Evolutionary conservation across 2,888 invertebrate genomes (phyloP), one percentile per base, ranked within the genome.

Genomic region (Tenthredo scrophulariae): DNA sequence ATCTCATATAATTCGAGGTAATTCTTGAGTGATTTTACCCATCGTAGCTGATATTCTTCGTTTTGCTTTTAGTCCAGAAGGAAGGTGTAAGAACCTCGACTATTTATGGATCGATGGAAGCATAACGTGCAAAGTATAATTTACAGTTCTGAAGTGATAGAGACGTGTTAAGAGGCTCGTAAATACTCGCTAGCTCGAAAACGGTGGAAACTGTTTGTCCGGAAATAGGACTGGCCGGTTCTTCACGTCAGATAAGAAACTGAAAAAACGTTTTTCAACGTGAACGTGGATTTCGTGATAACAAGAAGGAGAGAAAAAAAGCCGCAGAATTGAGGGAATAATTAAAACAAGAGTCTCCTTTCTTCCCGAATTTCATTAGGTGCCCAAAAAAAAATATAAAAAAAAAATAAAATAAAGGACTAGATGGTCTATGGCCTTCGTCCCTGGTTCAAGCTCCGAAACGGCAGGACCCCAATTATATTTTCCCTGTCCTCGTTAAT

Each of bases 111-210:
- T 50, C 77, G 77, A 77, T 77, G 29, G 29, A 50, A 33, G 22
- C 46, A 50, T 46, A n/a, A 80, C 58, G 80, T 80, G 79, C 79
- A 22, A 77, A 77, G 29, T 80, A 50, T 62, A 80, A 62, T 80
- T 80, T 22, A 58, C 58, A 80, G 40, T 29, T 80, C 29, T 9
- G n/a, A 9, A 80, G 80, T 80, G 40, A 74, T 80, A 62, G 37
- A 62, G 50, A 80, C 10, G 62, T 58, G 80, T 62, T 80, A 80
- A 80, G 40, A 10, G 37, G 58, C 79, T 58, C 58, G 79, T 80
- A 80, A 80, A 80, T 80, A 74, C 74, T 74, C 74, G 33, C 29
- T 18, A 33, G 18, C 29, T 67, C 7, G 33, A 67, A 67, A 67
- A 67, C 15, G 33, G 15, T 33, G 33, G 26, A 67, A 67, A 67